Evolutionary conservation across 2,113 vertebrate genomes (phyloP), one percentile per base, ranked within the genome.

Genomic region (Melanocharis versteri): DNA sequence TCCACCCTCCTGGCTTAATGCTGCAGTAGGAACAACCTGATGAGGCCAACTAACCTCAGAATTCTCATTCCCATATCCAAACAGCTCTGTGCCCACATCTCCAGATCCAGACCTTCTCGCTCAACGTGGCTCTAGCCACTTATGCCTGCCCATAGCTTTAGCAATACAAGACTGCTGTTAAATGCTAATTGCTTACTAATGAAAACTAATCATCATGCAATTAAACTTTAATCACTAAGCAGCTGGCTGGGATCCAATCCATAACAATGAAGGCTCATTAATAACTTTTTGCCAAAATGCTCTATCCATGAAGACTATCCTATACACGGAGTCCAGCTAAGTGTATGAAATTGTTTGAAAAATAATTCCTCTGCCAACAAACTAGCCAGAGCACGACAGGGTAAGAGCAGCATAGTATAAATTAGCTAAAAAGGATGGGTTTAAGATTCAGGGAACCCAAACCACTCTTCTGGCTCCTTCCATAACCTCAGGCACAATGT

Each of bases 181-280:
- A 93, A 94, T 79, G 72, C 90, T 94, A 97, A 96, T 89, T 96
- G 89, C 90, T 96, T 92, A 92, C 92, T 97, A 94, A 96, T 96
- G 93, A 96, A 96, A 97, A 94, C 93, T 96, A 96, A 95, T 97
- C 90, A 96, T 89, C 93, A 93, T 31, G 90, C 88, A 96, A 96
- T 97, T 96, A 97, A 96, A 96, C 86, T 93, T 96, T 89, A 97
- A 96, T 94, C 86, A 84, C 88, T 90, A 96, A 92, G 93, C 88
- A 92, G 85, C 85, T 96, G 93, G 95, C 96, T 68, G 68, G 66
- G 88, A 94, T 93, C 88, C 95, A 97, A 86, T 79, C 71, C 58
- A 1, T 94, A 93, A 96, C 94, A 93, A 95, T 87, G 89, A 90
- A 72, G 60, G 77, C 70, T 96, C 90, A 95, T 94, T 96, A 96